phyloP scores from a whole-genome alignment of 2,113 vertebrate genomes.

The Tamias sibiricus region DNA sequence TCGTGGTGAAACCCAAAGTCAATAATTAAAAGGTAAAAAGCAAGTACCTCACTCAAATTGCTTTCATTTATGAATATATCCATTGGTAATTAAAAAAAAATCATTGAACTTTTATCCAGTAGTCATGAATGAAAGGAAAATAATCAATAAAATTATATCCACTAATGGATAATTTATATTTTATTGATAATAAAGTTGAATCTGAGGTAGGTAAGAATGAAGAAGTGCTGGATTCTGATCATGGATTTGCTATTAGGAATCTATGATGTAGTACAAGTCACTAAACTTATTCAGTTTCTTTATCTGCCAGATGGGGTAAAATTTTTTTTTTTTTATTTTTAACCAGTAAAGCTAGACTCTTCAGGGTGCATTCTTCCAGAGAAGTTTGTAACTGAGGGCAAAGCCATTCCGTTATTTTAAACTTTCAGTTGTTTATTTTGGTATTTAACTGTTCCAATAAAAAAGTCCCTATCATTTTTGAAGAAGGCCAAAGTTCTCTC shows the following conservation, averaged over 20 bases:
- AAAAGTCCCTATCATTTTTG: neutral
- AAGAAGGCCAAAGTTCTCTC: neutral
- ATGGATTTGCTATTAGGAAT: neutral
- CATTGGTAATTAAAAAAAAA: neutral
- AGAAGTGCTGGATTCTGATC: constrained; percentile 15
- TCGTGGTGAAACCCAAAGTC: neutral
- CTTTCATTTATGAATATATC: neutral
- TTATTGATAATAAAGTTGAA: constrained; percentile 20
- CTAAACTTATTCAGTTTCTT: neutral
- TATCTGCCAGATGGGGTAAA: neutral
- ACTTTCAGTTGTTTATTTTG: neutral
- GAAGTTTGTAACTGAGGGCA: constrained; percentile 22
- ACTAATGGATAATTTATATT: neutral
- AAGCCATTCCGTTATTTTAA: constrained; percentile 1
- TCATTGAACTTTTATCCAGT: neutral
- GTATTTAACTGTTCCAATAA: neutral
- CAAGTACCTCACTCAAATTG: neutral
- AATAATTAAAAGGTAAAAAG: neutral
- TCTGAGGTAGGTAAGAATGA: neutral
- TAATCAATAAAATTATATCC: neutral
- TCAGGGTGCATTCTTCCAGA: neutral
- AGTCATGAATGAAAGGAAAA: constrained; percentile 5
- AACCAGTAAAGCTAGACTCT: neutral
- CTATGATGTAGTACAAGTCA: neutral
- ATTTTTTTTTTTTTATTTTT: constrained; percentile 41